Evolutionary conservation across 2,797 vertebrate species (phyloP).

Genomic region (Australoheros facetus): DNA sequence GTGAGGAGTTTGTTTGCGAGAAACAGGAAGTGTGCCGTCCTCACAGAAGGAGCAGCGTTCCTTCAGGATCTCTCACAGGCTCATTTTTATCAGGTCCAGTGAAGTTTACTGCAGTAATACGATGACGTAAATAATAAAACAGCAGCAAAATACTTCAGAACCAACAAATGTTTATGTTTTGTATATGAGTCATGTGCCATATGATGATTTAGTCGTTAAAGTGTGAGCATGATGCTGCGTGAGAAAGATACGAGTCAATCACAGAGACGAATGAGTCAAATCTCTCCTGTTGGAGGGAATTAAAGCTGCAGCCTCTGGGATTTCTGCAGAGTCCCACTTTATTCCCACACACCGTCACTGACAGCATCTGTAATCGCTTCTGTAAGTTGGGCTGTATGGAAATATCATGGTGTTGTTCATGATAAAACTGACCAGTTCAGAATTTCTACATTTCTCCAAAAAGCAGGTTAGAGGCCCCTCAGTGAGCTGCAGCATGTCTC

Average conservation of each 20-base stretch:
- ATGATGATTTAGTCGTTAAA: neutral
- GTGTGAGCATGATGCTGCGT: neutral
- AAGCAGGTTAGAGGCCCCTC: no score
- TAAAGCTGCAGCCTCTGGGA: neutral
- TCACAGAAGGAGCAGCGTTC: constrained; percentile 7
- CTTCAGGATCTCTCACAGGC: no score
- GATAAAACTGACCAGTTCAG: neutral
- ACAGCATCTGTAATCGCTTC: neutral
- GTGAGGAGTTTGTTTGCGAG: constrained; percentile 11
- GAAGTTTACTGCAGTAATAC: neutral
- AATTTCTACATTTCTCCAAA: neutral
- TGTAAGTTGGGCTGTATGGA: neutral
- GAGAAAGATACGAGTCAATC: neutral
- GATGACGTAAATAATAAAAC: neutral
- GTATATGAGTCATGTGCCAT: neutral
- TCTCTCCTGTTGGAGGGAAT: neutral
- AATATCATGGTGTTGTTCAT: no score
- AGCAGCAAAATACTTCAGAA: neutral
- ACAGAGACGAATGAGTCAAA: neutral
- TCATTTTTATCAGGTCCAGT: neutral
- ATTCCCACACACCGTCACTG: neutral
- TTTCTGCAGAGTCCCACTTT: neutral
- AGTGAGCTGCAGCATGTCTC: no score
- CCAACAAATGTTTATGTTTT: neutral
- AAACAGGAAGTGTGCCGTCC: constrained; percentile 8